These are phyloP conservation scores for Octonoba sinensis DNA, from an alignment of 2,888 invertebrate species.

Conservation along the genomic window DNA sequence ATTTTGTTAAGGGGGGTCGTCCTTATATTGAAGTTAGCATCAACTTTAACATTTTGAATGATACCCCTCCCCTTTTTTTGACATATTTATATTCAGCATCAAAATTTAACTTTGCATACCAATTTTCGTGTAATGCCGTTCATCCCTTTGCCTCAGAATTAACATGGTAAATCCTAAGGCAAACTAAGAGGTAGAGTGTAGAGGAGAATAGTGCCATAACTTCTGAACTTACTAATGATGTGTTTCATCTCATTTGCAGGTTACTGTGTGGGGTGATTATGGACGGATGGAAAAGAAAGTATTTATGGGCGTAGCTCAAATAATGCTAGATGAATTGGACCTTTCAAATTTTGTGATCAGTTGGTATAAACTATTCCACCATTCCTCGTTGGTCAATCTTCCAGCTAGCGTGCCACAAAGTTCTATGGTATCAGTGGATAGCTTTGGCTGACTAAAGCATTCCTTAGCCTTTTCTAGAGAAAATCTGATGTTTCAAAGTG, in stretches of 20 bases:
- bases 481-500: conserved; percentile 58
- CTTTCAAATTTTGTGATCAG: conserved; percentile 98
- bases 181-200: too few relatives aligned
- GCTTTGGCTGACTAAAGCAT: conserved; percentile 66
- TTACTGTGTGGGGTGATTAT: conserved; percentile 99
- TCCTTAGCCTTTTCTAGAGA: conserved; percentile 54
- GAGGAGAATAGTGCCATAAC: too few relatives aligned
- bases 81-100: too few relatives aligned
- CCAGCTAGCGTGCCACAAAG: conserved; percentile 58
- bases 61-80: too few relatives aligned
- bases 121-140: too few relatives aligned
- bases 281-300: conserved; percentile 98
- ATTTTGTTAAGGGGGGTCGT: too few relatives aligned
- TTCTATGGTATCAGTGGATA: conserved; percentile 66
- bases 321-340: conserved; percentile 97
- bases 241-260: conserved; percentile 75
- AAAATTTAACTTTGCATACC: too few relatives aligned
- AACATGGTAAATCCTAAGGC: too few relatives aligned
- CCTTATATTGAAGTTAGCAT: too few relatives aligned
- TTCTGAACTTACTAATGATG: too few relatives aligned
- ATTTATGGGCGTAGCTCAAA: conserved; percentile 98
- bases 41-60: too few relatives aligned
- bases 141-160: too few relatives aligned
- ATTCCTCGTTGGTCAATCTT: conserved; percentile 88
- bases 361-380: conserved; percentile 99